Base-by-base conservation (phyloP, 2,113 vertebrate genomes). In the Pachycephala philippinensis region DNA sequence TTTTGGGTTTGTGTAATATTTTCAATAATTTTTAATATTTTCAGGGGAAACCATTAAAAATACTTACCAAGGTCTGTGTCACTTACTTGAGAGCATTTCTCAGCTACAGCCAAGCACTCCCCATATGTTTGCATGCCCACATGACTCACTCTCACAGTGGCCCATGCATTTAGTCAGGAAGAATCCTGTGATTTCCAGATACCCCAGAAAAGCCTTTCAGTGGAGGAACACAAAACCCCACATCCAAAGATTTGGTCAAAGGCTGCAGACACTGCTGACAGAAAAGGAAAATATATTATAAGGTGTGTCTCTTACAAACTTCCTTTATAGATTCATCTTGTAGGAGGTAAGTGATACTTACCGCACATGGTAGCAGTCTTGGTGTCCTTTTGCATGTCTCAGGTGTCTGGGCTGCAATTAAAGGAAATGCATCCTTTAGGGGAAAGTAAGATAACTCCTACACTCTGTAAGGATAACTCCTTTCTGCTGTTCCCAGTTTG, bases 51-150 rank as follows among this genome's bases (percentile, higher is more conserved):
- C 2, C 16, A 28, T 5, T 72, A 56, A 52, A 85, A 72, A 6
- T n/a, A 31, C 10, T 86, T 74, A 11, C 12, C 50, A 57, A 57
- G 8, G 23, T 2, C 9, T 33, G 8, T 66, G 28, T 16, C 7
- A 28, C 37, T 84, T 84, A 31, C 19, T 76, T 56, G 11, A 53
- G 31, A 69, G 11, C 7, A 12, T 59, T 53, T 50, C 21, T 60
- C 47, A 54, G 37, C 27, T 39, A 26, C 13, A 74, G 40, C 15
- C 33, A 59, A 27, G 6, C 35, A 8, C 4, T 68, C 4, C 7
- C 10, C 1, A 3, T 8, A 40, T 3, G 7, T 30, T 28, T 61
- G 3, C 15, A 11, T 1, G 1, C 10, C 12, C 35, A 20, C 23
- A 5, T n/a, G 52, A 47, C 2, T 35, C 15, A 28, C 5, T 40